phyloP scores from a whole-genome alignment of 2,888 invertebrate species.

The Apotomis turbidana region DNA sequence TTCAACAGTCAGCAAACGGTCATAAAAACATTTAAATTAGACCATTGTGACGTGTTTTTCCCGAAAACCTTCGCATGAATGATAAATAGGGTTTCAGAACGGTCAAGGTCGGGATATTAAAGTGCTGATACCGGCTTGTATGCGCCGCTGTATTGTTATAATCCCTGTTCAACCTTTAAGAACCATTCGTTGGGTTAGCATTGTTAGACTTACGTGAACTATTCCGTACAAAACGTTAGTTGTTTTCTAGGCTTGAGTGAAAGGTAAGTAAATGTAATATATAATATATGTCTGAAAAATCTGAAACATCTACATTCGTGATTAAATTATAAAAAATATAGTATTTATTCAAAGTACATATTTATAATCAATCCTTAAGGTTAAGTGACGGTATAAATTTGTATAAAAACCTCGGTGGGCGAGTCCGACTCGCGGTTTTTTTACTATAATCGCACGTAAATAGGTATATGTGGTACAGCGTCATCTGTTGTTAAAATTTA shows the following conservation, averaged over 20 bases:
- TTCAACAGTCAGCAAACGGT: constrained; percentile 69
- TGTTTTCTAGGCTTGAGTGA: background rate
- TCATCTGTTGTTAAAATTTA: no score
- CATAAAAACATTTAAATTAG: constrained; percentile 77
- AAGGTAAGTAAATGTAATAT: no score
- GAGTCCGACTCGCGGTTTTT: no score
- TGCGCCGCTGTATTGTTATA: background rate
- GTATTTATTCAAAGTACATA: no score
- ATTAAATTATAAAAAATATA: no score
- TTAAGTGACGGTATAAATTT: no score
- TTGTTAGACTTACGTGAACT: background rate
- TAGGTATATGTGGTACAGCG: no score
- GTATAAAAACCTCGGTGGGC: no score
- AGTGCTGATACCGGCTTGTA: constrained; percentile 20
- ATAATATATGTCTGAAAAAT: no score
- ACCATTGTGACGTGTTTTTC: constrained; percentile 74
- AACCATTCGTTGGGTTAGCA: background rate
- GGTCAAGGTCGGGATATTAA: constrained; percentile 59
- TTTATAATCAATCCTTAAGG: no score
- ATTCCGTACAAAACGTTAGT: background rate
- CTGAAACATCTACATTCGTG: no score
- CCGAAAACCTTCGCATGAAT: constrained; percentile 56
- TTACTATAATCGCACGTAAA: no score
- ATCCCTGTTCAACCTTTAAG: constrained; percentile 3
- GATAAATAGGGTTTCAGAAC: constrained; percentile 57